A percentile compares a stretch with the other conserved stretches of the same genome.
Conservation (phyloP, 2,797 vertebrate species). For the Botia almorhae region DNA sequence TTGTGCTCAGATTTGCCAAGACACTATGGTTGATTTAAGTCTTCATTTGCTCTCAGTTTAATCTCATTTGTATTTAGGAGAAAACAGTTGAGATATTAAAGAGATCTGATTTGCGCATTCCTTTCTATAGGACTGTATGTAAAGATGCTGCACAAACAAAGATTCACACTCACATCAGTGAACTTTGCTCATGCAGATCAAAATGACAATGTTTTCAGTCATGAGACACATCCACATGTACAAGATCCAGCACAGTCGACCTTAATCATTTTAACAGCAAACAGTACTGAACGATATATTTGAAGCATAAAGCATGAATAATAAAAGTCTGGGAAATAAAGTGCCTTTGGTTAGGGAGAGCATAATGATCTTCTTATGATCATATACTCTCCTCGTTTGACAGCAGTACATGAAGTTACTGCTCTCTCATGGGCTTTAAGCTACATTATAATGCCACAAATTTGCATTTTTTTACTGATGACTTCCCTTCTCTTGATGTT, state of each 20-base stretch:
- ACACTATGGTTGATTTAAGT: background rate
- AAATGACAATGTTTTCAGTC: background rate
- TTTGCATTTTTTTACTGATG: conserved; percentile 17
- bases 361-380: conserved; percentile 58
- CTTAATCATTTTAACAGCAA: conserved; percentile 55
- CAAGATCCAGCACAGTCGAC: conserved; percentile 1
- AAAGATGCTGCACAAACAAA: conserved; percentile 3
- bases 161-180: background rate
- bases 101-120: too few relatives aligned
- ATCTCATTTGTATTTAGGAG: background rate
- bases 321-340: conserved; percentile 63
- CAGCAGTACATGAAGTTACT: conserved; percentile 58
- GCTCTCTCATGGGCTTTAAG: conserved; percentile 56
- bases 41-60: background rate
- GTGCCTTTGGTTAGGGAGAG: conserved; percentile 57
- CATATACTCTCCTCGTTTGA: conserved; percentile 51
- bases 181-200: conserved; percentile 10
- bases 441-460: conserved; percentile 34
- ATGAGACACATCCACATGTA: background rate
- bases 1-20: background rate
- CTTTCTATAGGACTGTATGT: background rate
- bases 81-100: too few relatives aligned
- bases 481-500: conserved; percentile 10
- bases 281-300: conserved; percentile 56
- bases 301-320: conserved; percentile 64